Conservation (phyloP, 2,888 invertebrate genomes). For the Mesoligia furuncula region DNA sequence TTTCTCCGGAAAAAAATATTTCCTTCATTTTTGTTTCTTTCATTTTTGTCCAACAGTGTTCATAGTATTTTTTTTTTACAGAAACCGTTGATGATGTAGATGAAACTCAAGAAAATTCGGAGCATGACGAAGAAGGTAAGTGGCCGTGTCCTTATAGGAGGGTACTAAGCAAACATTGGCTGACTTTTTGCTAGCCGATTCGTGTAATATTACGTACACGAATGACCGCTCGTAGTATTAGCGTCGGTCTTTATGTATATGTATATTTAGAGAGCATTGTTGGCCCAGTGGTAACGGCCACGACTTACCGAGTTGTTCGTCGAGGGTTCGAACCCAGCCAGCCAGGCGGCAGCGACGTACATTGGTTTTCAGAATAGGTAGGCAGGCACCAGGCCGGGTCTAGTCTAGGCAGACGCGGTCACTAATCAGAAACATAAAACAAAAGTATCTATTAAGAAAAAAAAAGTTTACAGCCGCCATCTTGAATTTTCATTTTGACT, state of each 20-base stretch:
- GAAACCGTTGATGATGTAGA: slow-evolving; percentile 70
- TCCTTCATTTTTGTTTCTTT: slow-evolving; percentile 17
- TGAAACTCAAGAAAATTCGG: slow-evolving; percentile 78
- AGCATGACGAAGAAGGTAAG: slow-evolving; percentile 88
- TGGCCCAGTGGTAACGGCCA: not conserved
- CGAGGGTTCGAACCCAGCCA: not conserved
- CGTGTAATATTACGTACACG: not conserved
- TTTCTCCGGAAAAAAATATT: slow-evolving; percentile 2
- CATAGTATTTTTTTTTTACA: slow-evolving; percentile 50
- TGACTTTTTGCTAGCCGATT: not conserved
- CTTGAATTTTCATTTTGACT: too few relatives aligned
- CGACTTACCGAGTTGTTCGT: not conserved
- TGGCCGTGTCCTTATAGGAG: not conserved
- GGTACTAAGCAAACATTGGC: not conserved
- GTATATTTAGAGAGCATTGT: too few relatives aligned
- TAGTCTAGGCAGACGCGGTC: too few relatives aligned
- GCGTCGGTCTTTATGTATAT: not conserved
- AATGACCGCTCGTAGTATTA: not conserved
- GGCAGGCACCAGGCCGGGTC: too few relatives aligned
- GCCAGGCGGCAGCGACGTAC: too few relatives aligned
- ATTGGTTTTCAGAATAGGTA: too few relatives aligned
- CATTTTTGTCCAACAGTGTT: not conserved
- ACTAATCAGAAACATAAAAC: too few relatives aligned
- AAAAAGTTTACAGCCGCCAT: too few relatives aligned
- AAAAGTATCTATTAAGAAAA: too few relatives aligned